These are phyloP conservation scores for Cheumatopsyche charites DNA, from an alignment of 1,140 invertebrate genomes.

Conservation along the genomic window DNA sequence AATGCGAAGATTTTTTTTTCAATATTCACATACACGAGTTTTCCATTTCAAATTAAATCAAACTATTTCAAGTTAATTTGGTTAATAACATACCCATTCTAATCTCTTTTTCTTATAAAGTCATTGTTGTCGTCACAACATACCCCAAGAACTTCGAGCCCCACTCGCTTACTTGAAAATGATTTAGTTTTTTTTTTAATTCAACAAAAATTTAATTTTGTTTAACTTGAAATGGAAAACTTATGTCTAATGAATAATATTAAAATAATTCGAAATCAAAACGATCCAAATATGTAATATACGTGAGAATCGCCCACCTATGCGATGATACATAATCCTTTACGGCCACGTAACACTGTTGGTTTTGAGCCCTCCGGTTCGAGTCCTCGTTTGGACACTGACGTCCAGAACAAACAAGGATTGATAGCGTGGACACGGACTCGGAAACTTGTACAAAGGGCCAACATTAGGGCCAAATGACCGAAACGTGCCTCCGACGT, in stretches of 20 bases:
- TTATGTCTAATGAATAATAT: too few species aligned
- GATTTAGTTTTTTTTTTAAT: too few species aligned
- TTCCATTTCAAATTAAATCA: too few species aligned
- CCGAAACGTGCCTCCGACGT: slow-evolving; percentile 16
- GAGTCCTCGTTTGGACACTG: background rate
- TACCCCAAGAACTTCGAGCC: too few species aligned
- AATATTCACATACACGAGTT: background rate
- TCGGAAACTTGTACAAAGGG: slow-evolving; percentile 4
- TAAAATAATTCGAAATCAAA: slow-evolving; percentile 3
- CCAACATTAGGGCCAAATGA: slow-evolving; percentile 21
- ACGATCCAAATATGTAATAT: background rate
- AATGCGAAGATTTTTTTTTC: background rate
- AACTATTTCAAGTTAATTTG: too few species aligned
- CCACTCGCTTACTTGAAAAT: too few species aligned
- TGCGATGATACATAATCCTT: slow-evolving; percentile 15
- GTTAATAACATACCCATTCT: too few species aligned
- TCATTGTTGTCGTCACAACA: too few species aligned
- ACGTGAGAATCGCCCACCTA: slow-evolving; percentile 33
- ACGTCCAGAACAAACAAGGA: slow-evolving; percentile 36
- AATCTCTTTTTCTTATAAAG: too few species aligned
- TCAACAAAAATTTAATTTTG: too few species aligned
- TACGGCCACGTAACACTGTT: slow-evolving; percentile 25
- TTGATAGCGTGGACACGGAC: background rate
- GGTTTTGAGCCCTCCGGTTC: slow-evolving; percentile 24
- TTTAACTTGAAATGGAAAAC: too few species aligned